Evolutionary conservation across 2,888 invertebrate genomes (phyloP), one percentile per base, ranked within the genome.

Genomic region (Dasysyrphus tricinctus): DNA sequence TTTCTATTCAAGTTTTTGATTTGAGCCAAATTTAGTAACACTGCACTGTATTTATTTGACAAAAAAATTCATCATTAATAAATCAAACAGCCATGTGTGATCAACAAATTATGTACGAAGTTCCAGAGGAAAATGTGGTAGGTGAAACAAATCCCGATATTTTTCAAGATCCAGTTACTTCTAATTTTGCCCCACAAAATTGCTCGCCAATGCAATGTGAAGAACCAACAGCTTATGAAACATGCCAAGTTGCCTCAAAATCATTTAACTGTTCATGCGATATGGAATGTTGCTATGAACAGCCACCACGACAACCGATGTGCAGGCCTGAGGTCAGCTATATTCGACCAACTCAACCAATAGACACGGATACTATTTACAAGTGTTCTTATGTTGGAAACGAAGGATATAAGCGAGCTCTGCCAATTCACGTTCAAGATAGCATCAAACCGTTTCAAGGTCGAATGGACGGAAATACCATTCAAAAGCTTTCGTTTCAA

Each of bases 281-380:
- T 44, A 73, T 89, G 3, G 89, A 90, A 9, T 91, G 91, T 24
- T 92, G 92, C 76, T 93, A 93, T 76, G 90, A 91, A 79, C 93
- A 93, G 88, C 92, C 93, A 1, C 70, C 91, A 3, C 89, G 91
- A 7, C 89, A 89, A 0, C 65, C 88, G 19, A 92, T 91, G 59
- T 92, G 90, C 59, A 88, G 89, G 11, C 93, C 93, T 0, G 79
- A 89, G 24, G 86, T 88, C 3, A 88, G 89, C 59, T 95, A 95
- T 89, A 91, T 93, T 90, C 94, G 94, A 63, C 95, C 95, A 0
- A 92, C 93, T 0, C 93, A 94, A 0, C 94, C 93, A 0, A 93
- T 95, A 89, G 95, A 95, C 80, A 92, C 91, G 0, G 93, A 94
- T 87, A 96, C 96, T 5, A 94, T 95, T 0, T 95, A 96, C 90